These are phyloP conservation scores for Macrosiphum euphorbiae DNA, from an alignment of 2,888 invertebrate species.

Conservation along the genomic window DNA sequence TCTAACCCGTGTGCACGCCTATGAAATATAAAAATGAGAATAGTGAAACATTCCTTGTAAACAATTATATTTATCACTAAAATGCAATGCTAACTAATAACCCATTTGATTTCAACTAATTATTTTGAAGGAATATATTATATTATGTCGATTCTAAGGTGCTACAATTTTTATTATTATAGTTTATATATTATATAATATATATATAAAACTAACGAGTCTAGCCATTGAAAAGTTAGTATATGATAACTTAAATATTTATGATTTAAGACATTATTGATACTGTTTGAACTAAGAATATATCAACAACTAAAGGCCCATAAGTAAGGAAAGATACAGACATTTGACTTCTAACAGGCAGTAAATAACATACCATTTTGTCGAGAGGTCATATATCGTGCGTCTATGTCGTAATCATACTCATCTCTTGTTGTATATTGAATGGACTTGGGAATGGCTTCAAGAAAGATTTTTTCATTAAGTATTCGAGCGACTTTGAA, in stretches of 20 bases:
- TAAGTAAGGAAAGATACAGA: slow-evolving; percentile 22
- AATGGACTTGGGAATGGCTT: slow-evolving; percentile 54
- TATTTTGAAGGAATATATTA: not conserved
- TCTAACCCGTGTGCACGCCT: no score
- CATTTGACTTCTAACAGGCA: slow-evolving; percentile 56
- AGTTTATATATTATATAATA: not conserved
- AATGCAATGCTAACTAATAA: not conserved
- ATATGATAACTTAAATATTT: not conserved
- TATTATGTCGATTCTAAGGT: not conserved
- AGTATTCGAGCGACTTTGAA: slow-evolving; percentile 60
- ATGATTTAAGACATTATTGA: not conserved
- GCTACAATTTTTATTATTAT: no score
- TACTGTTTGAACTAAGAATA: not conserved
- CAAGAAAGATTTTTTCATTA: slow-evolving; percentile 62
- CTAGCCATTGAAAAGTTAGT: not conserved
- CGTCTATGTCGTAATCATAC: slow-evolving; percentile 53
- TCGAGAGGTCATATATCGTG: slow-evolving; percentile 37
- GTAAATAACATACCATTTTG: slow-evolving; percentile 52
- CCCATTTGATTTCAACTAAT: not conserved
- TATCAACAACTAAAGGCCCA: not conserved
- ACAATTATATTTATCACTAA: not conserved
- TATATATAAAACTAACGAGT: not conserved
- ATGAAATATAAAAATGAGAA: not conserved
- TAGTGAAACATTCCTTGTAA: slow-evolving; percentile 55
- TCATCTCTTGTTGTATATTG: slow-evolving; percentile 63